Evolutionary conservation across 2,797 vertebrate genomes (phyloP), one percentile per base, ranked within the genome.

Genomic region (Anisognathus igniventris): DNA sequence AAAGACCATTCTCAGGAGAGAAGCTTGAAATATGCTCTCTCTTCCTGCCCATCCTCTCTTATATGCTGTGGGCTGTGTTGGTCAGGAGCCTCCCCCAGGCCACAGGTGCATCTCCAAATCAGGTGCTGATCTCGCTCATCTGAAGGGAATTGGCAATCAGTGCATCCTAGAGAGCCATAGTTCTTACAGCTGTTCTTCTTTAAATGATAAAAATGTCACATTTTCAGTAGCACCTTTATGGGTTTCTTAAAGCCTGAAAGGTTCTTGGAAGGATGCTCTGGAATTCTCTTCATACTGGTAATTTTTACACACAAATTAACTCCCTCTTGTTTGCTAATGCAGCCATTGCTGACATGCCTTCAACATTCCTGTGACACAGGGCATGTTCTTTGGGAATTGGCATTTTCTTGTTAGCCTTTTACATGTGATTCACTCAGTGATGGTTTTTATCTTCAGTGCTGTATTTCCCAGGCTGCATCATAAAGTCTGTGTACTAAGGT

Each of bases 11-110:
- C 33, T 56, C 10, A 45, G 16, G 30, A 73, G 47, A 65, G 6
- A 10, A 42, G 18, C 8, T 5, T 1, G 1, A 24, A 10, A 30
- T 2, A 2, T 8, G 1, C 3, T 22, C 9, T 10, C 4, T 45
- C 4, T 7, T 25, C 14, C 27, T 50, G 7, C 74, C 48, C 2
- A 0, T 47, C 23, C 8, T 47, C 44, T 47, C 30, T 39, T 50
- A 5, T 0, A 6, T 51, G 48, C 40, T 35, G 25, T 37, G 67
- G 39, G 57, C 45, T 5, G 31, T 48, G 57, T 4, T 70, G 82
- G 45, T 33, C 60, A 58, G 58, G 58, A 57, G 33, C 23, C 31
- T 31, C 60, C 44, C 48, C 60, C 12, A 54, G 67, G 50, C 10
- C 75, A 40, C 72, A 73, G 60, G 40, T 88, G 45, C 57, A 31